A percentile compares a stretch with the other conserved stretches of the same genome.
Evolutionary conservation across 2,888 invertebrate species (phyloP).

Genomic region (Drosophila limbata): DNA sequence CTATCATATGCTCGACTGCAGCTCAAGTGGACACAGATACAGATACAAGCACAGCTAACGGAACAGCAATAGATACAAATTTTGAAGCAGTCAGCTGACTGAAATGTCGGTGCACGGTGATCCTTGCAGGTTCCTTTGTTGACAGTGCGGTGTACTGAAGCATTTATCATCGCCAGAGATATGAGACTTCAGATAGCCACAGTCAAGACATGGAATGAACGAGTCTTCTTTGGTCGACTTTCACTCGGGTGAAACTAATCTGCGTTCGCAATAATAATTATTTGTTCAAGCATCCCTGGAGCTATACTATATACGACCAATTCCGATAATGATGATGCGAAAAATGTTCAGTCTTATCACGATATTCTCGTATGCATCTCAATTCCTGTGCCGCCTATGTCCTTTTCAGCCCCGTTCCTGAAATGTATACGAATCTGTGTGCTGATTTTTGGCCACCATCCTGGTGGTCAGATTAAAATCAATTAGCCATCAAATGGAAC

Average conservation of each 20-base stretch:
- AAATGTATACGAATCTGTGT: conserved; percentile 69
- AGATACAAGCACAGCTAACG: conserved; percentile 25
- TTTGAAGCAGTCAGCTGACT: conserved; percentile 67
- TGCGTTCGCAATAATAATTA: conserved; percentile 67
- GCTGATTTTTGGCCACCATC: conserved; percentile 72
- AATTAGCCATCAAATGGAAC: conserved; percentile 72
- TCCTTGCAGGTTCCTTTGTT: conserved; percentile 58
- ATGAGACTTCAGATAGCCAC: conserved; percentile 53
- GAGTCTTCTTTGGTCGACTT: conserved; percentile 23
- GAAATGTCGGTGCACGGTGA: conserved; percentile 42
- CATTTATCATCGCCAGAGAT: conserved; percentile 67
- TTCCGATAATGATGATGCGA: conserved; percentile 68
- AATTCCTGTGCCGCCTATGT: conserved; percentile 13
- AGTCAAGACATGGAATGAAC: conserved; percentile 15
- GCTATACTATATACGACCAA: conserved; percentile 2
- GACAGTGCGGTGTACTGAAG: conserved; percentile 70
- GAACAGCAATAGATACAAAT: conserved; percentile 10
- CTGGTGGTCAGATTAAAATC: conserved; percentile 68
- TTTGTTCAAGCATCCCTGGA: conserved; percentile 42
- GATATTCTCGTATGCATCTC: conserved; percentile 40
- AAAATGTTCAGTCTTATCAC: conserved; percentile 61
- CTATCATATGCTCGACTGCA: conserved; percentile 69
- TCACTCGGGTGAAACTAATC: conserved; percentile 69
- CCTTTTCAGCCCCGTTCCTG: conserved; percentile 19
- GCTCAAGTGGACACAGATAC: conserved; percentile 61